These are phyloP conservation scores for Argya squamiceps DNA, from an alignment of 2,797 vertebrate genomes.

Conservation along the genomic window DNA sequence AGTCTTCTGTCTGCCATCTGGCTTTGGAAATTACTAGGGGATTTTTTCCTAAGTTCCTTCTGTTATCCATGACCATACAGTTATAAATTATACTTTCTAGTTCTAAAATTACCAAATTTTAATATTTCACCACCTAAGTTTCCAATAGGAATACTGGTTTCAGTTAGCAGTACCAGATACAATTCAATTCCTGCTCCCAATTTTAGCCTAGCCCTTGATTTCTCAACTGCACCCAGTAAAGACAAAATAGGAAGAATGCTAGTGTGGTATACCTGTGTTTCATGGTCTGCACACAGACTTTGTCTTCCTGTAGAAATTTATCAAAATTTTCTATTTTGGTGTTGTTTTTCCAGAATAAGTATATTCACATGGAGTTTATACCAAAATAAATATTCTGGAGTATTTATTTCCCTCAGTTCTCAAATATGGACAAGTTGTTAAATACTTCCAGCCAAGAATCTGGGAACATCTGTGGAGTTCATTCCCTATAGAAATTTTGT, in stretches of 20 bases:
- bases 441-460: conserved; percentile 34
- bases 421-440: conserved; percentile 42
- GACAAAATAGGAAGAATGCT: neutral
- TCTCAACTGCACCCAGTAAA: neutral
- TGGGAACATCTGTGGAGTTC: conserved; percentile 51
- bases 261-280: neutral
- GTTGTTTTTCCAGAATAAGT: conserved; percentile 18
- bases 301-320: neutral
- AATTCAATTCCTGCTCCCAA: neutral
- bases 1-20: neutral
- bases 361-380: conserved; percentile 3
- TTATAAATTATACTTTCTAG: neutral
- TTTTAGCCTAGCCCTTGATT: neutral
- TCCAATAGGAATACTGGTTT: neutral
- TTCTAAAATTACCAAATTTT: conserved; percentile 36
- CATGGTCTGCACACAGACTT: neutral
- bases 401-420: neutral
- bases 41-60: conserved; percentile 2
- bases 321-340: neutral
- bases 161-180: neutral
- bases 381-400: conserved; percentile 51
- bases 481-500: conserved; percentile 29
- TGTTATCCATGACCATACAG: neutral
- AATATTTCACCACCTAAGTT: neutral
- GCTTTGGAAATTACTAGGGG: neutral